phyloP scores from a whole-genome alignment of 2,888 invertebrate genomes.

The Drosophila infuscata region DNA sequence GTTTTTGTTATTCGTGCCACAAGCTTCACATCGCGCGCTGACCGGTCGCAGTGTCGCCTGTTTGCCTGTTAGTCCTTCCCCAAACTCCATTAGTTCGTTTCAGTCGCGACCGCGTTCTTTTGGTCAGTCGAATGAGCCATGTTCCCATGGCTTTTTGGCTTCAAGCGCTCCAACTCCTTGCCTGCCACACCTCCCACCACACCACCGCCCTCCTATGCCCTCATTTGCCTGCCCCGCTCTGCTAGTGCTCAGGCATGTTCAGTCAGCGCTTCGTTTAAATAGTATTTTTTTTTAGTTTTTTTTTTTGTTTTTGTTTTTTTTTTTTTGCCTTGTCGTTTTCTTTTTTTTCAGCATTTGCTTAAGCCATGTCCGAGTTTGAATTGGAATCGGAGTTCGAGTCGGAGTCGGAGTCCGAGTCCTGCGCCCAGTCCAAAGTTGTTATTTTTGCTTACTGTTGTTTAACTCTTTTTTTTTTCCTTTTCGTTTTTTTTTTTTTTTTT shows the following conservation, averaged over 20 bases:
- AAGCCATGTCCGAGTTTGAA: slow-evolving; percentile 36
- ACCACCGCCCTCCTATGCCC: slow-evolving; percentile 3
- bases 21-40: slow-evolving; percentile 61
- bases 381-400: slow-evolving; percentile 16
- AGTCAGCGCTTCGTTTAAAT: slow-evolving; percentile 51
- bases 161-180: background rate
- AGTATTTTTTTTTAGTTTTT: slow-evolving; percentile 7
- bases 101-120: slow-evolving; percentile 53
- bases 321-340: background rate
- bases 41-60: slow-evolving; percentile 68
- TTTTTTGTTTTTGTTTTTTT: background rate
- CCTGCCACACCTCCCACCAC: background rate
- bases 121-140: slow-evolving; percentile 49
- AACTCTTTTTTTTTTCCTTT: background rate
- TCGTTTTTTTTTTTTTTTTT: slow-evolving; percentile 26
- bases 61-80: slow-evolving; percentile 17
- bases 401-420: slow-evolving; percentile 8
- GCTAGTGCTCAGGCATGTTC: slow-evolving; percentile 69
- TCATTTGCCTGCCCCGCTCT: slow-evolving; percentile 1
- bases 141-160: slow-evolving; percentile 47
- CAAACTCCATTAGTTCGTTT: slow-evolving; percentile 23
- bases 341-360: slow-evolving; percentile 30
- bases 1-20: slow-evolving; percentile 51
- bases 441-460: slow-evolving; percentile 8
- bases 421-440: slow-evolving; percentile 1